A percentile compares a stretch with the other conserved stretches of the same genome.
phyloP scores from a whole-genome alignment of 2,888 invertebrate species.

The Epinotia bilunana region DNA sequence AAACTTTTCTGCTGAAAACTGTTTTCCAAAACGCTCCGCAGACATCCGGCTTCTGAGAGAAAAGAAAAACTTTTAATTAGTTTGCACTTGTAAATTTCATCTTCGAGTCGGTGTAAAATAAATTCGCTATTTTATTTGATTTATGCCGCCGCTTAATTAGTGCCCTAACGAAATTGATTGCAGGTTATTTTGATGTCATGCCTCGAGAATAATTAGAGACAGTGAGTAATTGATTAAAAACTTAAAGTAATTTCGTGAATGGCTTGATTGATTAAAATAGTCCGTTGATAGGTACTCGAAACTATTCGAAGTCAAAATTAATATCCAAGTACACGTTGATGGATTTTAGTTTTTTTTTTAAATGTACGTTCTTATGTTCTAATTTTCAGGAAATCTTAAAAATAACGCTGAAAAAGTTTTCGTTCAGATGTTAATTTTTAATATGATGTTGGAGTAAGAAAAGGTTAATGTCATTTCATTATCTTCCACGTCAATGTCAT shows the following conservation, averaged over 20 bases:
- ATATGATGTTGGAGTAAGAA: no score
- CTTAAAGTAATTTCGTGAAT: not conserved
- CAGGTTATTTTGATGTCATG: conserved; percentile 9
- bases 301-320: not conserved
- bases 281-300: not conserved
- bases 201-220: not conserved
- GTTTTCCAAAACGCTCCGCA: conserved; percentile 50
- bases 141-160: conserved; percentile 25
- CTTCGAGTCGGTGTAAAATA: conserved; percentile 33
- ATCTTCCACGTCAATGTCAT: no score
- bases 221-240: not conserved
- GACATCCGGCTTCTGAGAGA: conserved; percentile 50
- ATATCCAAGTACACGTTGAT: no score
- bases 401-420: no score
- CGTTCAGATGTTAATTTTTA: no score
- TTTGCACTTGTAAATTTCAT: conserved; percentile 50
- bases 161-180: conserved; percentile 9
- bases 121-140: conserved; percentile 38
- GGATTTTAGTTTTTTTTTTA: no score
- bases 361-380: no score
- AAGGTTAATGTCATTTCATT: no score
- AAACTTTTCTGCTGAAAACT: conserved; percentile 50
- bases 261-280: not conserved
- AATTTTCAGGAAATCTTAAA: no score
- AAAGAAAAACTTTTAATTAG: conserved; percentile 55